Conservation (phyloP, 2,888 invertebrate genomes). For the Yponomeuta evonymella region DNA sequence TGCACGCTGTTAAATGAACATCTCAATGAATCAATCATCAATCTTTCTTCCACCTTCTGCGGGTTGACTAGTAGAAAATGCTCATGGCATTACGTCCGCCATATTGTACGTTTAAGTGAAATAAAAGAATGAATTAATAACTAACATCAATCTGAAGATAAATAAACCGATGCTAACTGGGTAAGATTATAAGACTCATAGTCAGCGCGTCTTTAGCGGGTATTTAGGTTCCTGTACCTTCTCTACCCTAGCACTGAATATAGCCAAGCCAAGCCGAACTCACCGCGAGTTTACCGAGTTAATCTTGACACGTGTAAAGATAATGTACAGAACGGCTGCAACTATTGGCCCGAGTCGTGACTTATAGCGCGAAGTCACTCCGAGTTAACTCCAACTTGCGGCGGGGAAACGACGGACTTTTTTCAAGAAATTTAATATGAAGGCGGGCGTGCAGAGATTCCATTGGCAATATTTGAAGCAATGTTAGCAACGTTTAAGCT, state of each 20-base stretch:
- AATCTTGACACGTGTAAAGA: slow-evolving; percentile 53
- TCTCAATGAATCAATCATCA: no score
- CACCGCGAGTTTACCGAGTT: slow-evolving; percentile 41
- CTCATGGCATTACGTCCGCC: no score
- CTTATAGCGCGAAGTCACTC: not conserved
- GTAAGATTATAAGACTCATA: no score
- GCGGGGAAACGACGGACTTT: not conserved
- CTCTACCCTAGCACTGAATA: slow-evolving; percentile 1
- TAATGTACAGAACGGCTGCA: slow-evolving; percentile 30
- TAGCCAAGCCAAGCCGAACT: slow-evolving; percentile 36
- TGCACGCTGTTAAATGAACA: no score
- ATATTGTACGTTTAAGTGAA: no score
- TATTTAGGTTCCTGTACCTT: not conserved
- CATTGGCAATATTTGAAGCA: not conserved
- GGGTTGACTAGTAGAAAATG: no score
- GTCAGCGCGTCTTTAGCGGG: no score
- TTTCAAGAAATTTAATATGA: not conserved
- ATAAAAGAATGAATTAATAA: no score
- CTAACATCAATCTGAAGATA: no score
- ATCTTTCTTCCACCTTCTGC: no score
- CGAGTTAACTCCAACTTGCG: not conserved
- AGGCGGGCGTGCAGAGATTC: not conserved
- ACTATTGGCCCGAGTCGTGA: slow-evolving; percentile 1
- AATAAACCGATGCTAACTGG: no score
- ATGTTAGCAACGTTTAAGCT: not conserved